Conservation (phyloP, 2,888 invertebrate species). For the Mythimna impura region DNA sequence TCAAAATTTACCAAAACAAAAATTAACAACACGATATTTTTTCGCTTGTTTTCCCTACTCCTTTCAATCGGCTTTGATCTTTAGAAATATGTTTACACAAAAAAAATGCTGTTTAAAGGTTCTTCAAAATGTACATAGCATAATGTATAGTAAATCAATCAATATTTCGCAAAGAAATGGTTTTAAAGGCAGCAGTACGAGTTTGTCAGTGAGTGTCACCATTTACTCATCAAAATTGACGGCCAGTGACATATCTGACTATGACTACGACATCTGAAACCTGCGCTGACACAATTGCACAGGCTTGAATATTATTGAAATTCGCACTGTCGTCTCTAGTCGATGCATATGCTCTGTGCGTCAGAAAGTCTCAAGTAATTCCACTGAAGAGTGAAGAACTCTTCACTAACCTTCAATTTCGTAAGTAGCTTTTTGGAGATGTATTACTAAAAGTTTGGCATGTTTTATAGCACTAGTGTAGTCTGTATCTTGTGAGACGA, state of each 20-base stretch:
- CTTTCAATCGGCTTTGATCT: too few relatives aligned
- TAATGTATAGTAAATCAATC: too few relatives aligned
- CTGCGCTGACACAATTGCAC: background rate
- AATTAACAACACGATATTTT: too few relatives aligned
- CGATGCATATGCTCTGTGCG: background rate
- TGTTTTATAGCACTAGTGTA: constrained; percentile 23
- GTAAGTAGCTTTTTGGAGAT: constrained; percentile 51
- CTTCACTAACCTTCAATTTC: constrained; percentile 54
- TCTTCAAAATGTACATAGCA: too few relatives aligned
- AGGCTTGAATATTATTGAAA: background rate
- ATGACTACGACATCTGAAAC: background rate
- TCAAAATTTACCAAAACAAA: too few relatives aligned
- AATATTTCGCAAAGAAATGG: too few relatives aligned
- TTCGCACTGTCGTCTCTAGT: background rate
- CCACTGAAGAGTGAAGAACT: constrained; percentile 57
- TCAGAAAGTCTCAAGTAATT: constrained; percentile 73
- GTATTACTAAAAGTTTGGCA: constrained; percentile 53
- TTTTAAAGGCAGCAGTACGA: too few relatives aligned
- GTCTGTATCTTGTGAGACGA: background rate
- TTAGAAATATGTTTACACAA: too few relatives aligned
- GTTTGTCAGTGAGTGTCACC: too few relatives aligned
- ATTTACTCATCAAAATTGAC: background rate
- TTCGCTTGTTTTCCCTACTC: too few relatives aligned
- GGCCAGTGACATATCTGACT: background rate
- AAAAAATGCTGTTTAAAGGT: too few relatives aligned